These are phyloP conservation scores for Bathynomus jamesi DNA, from an alignment of 1,140 invertebrate genomes.

Conservation along the genomic window DNA sequence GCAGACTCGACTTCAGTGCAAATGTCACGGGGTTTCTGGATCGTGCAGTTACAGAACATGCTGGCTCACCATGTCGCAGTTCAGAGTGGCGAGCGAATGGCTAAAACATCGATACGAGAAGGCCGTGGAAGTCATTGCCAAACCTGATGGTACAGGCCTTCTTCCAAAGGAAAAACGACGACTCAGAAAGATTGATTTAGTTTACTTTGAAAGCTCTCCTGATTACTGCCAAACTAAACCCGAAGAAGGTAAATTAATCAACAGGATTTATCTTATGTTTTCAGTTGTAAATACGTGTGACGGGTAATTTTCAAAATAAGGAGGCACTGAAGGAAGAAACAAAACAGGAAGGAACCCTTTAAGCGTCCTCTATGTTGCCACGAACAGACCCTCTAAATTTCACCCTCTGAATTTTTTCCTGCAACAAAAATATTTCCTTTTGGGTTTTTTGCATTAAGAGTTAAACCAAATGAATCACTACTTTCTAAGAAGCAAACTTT, in stretches of 20 bases:
- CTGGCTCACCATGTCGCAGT: constrained; percentile 82
- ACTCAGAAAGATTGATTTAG: not conserved
- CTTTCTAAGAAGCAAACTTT: too few relatives aligned
- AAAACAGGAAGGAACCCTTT: too few relatives aligned
- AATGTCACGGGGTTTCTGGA: constrained; percentile 85
- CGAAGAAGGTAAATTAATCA: constrained; percentile 36
- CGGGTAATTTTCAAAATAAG: too few relatives aligned
- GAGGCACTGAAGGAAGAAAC: too few relatives aligned
- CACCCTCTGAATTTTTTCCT: too few relatives aligned
- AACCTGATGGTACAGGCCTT: not conserved
- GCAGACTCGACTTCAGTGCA: constrained; percentile 62
- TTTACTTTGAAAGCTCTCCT: not conserved
- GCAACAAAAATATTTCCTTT: too few relatives aligned
- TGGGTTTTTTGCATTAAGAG: too few relatives aligned
- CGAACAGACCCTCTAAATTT: too few relatives aligned
- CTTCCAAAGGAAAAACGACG: not conserved
- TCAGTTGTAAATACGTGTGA: too few relatives aligned
- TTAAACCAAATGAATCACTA: too few relatives aligned
- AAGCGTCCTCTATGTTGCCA: too few relatives aligned
- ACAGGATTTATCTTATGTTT: too few relatives aligned
- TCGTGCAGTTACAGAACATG: constrained; percentile 88
- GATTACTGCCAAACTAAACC: constrained; percentile 43
- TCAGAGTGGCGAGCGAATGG: constrained; percentile 74
- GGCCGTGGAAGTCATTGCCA: not conserved
- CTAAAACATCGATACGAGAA: constrained; percentile 58